phyloP scores from a whole-genome alignment of 2,113 vertebrate species.

The Sorex fumeus region DNA sequence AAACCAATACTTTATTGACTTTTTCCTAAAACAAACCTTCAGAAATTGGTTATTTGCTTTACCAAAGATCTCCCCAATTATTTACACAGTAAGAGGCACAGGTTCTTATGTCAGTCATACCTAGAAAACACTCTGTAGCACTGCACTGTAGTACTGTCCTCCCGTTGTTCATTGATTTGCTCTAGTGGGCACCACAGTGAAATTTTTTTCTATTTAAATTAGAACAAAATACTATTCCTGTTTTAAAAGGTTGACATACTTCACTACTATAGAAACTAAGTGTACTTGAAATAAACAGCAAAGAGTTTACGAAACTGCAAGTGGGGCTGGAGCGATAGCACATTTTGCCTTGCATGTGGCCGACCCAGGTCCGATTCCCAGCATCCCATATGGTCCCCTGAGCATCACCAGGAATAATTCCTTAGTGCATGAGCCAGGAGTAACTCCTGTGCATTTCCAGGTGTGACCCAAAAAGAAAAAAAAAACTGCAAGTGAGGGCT shows the following conservation, averaged over 20 bases:
- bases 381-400: no score
- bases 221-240: slow-evolving; percentile 17
- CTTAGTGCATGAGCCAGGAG: no score
- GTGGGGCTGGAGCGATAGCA: neutral
- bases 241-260: neutral
- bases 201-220: slow-evolving; percentile 26
- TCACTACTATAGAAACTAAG: neutral
- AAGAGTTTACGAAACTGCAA: neutral
- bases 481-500: no score
- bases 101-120: neutral
- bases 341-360: no score
- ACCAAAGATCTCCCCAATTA: slow-evolving; percentile 8
- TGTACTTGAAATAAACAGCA: slow-evolving; percentile 13
- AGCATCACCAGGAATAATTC: no score
- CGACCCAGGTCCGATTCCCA: no score
- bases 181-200: no score
- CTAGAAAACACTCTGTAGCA: no score
- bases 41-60: neutral
- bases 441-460: no score
- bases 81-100: neutral
- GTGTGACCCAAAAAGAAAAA: no score
- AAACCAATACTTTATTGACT: neutral
- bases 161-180: no score
- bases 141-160: no score
- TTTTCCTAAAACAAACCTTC: slow-evolving; percentile 44